These are phyloP conservation scores for Iselma pallidipennis DNA, from an alignment of 2,888 invertebrate species.

Conservation along the genomic window DNA sequence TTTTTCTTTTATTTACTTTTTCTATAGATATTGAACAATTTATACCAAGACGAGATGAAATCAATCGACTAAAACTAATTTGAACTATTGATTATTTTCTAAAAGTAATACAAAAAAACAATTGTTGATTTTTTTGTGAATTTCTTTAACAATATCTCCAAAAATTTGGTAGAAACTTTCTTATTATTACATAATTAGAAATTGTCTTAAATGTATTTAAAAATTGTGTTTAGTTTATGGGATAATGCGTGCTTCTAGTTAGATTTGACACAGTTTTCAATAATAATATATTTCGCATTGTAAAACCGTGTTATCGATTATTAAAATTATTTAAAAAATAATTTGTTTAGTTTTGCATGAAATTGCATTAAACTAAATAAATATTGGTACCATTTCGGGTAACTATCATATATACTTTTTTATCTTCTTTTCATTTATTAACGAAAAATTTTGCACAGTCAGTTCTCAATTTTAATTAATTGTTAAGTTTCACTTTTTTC, in stretches of 20 bases:
- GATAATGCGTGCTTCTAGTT: not conserved
- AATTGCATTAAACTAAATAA: not conserved
- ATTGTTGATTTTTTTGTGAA: not conserved
- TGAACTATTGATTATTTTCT: not conserved
- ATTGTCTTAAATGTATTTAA: too few relatives aligned
- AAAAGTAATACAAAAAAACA: not conserved
- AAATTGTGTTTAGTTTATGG: too few relatives aligned
- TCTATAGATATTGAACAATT: not conserved
- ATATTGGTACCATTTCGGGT: too few relatives aligned
- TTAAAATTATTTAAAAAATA: not conserved
- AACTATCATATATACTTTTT: too few relatives aligned
- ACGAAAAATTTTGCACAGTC: too few relatives aligned
- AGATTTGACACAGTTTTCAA: not conserved
- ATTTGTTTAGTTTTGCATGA: not conserved
- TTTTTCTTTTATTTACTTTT: not conserved
- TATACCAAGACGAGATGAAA: not conserved
- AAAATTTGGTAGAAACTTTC: not conserved
- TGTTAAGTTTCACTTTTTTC: too few relatives aligned
- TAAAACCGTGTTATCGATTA: not conserved
- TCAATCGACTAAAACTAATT: conserved; percentile 1
- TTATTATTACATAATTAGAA: too few relatives aligned
- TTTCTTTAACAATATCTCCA: not conserved
- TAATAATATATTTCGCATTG: not conserved
- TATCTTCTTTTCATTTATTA: too few relatives aligned
- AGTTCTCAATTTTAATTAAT: too few relatives aligned